phyloP scores from a whole-genome alignment of 1,140 invertebrate genomes.

The Diorhabda elongata region DNA sequence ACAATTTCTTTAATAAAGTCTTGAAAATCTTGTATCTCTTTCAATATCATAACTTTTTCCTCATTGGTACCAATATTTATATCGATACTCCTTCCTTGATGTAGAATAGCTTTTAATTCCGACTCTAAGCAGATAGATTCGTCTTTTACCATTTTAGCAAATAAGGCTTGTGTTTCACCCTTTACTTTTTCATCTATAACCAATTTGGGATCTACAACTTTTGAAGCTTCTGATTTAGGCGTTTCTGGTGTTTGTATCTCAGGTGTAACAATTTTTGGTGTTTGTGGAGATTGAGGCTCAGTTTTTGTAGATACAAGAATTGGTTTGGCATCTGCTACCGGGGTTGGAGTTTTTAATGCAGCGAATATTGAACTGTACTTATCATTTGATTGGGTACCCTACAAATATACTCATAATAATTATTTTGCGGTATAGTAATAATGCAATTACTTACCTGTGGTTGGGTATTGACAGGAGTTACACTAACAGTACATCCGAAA shows the following conservation, averaged over 20 bases:
- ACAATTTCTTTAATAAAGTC: constrained; percentile 53
- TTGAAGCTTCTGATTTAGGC: neutral
- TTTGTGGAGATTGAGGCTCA: neutral
- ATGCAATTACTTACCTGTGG: neutral
- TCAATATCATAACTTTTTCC: constrained; percentile 51
- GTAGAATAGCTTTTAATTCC: constrained; percentile 58
- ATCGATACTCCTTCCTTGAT: constrained; percentile 49
- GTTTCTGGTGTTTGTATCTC: neutral
- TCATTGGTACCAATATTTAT: constrained; percentile 52
- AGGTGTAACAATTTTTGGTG: neutral
- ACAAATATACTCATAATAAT: neutral
- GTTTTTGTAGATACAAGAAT: neutral
- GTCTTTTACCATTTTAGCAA: constrained; percentile 45
- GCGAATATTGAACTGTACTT: constrained; percentile 30
- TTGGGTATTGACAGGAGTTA: constrained; percentile 25
- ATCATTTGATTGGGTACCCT: neutral
- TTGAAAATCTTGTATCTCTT: constrained; percentile 45
- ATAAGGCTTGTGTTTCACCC: constrained; percentile 39
- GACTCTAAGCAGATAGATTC: constrained; percentile 61
- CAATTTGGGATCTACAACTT: constrained; percentile 6
- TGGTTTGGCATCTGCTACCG: neutral
- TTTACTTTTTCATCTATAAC: constrained; percentile 17
- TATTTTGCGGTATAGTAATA: too few species aligned
- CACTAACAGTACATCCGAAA: constrained; percentile 31
- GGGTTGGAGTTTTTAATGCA: constrained; percentile 16